These are phyloP conservation scores for Styela clava DNA, from an alignment of 23 tunicate genomes.

Conservation along the genomic window DNA sequence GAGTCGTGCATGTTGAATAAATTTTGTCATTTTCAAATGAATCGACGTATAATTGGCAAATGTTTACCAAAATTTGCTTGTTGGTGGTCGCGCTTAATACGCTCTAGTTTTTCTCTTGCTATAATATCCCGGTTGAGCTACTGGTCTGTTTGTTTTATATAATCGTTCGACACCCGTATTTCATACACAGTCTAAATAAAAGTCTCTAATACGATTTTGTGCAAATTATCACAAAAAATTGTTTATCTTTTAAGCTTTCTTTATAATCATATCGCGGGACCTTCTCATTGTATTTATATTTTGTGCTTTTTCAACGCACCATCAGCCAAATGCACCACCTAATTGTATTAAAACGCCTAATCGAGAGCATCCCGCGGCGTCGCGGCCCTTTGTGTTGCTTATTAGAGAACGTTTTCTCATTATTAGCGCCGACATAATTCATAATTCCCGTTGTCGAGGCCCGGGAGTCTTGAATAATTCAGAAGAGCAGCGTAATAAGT, in stretches of 20 bases:
- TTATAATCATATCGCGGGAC: neutral
- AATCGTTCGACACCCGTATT: no score
- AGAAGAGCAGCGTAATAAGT: constrained; percentile 2
- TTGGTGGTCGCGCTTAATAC: no score
- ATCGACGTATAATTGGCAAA: no score
- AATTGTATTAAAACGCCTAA: constrained; percentile 10
- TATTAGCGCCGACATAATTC: constrained; percentile 22
- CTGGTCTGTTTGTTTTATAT: no score
- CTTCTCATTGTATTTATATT: neutral
- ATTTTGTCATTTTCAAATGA: no score
- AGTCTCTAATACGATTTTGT: no score
- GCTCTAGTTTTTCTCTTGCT: no score
- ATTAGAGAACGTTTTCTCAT: constrained; percentile 13
- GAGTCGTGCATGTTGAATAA: no score
- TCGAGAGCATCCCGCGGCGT: constrained; percentile 9
- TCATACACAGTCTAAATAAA: no score
- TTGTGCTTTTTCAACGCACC: neutral
- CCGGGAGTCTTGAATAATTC: constrained; percentile 12
- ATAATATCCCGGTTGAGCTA: no score
- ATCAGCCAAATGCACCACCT: neutral
- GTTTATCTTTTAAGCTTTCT: neutral
- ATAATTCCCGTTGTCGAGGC: constrained; percentile 1
- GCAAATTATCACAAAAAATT: no score
- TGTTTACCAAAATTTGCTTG: no score
- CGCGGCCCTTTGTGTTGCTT: constrained; percentile 8